Evolutionary conservation across 1,140 invertebrate species (phyloP).

Genomic region (Metopolophium dirhodum): DNA sequence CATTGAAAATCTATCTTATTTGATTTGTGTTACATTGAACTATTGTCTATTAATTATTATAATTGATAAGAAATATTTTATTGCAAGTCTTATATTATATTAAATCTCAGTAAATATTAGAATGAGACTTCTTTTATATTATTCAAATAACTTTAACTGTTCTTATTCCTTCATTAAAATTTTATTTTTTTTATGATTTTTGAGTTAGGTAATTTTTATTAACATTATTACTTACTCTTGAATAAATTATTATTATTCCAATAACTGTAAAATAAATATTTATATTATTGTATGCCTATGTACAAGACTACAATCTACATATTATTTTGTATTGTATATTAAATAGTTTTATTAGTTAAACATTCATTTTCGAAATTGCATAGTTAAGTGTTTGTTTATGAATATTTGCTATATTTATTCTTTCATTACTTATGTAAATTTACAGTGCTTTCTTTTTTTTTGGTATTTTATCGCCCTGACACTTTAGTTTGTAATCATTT

Average conservation of each 20-base stretch:
- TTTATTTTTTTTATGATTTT: background rate
- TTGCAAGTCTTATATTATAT: background rate
- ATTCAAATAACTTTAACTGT: background rate
- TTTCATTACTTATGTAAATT: background rate
- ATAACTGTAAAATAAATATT: background rate
- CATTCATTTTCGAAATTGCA: background rate
- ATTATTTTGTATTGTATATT: background rate
- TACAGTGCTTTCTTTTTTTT: background rate
- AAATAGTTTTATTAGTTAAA: background rate
- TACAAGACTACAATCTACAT: background rate
- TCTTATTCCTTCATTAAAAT: background rate
- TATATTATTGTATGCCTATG: background rate
- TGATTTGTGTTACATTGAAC: no score
- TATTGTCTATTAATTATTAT: no score
- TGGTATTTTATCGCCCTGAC: background rate
- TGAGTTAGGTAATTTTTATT: background rate
- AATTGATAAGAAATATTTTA: background rate
- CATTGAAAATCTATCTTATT: no score
- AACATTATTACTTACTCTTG: background rate
- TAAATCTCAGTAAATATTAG: background rate
- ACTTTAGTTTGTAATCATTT: no score
- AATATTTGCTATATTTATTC: background rate
- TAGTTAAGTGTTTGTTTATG: background rate
- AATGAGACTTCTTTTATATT: background rate
- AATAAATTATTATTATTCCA: background rate